Evolutionary conservation across 1,140 invertebrate species (phyloP).

Genomic region (Drosophila pachea): DNA sequence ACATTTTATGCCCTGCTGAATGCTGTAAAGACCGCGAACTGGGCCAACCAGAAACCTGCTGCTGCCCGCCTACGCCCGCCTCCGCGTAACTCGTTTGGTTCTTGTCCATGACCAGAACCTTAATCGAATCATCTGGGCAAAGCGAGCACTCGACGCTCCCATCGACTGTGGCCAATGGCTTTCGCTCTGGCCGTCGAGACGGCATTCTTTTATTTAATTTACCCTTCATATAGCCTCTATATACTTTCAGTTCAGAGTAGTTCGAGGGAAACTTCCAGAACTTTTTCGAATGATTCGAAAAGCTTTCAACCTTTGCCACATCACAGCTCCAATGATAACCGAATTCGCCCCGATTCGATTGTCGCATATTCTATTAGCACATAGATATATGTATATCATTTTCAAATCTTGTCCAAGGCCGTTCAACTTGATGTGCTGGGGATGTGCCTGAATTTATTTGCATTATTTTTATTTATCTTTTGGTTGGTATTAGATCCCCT

Average conservation of each 20-base stretch:
- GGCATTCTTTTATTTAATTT: slow-evolving; percentile 27
- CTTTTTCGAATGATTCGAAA: neutral
- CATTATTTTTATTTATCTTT: too few relatives aligned
- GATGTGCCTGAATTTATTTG: too few relatives aligned
- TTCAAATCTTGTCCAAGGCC: too few relatives aligned
- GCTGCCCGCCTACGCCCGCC: slow-evolving; percentile 15
- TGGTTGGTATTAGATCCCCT: too few relatives aligned
- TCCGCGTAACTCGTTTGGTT: slow-evolving; percentile 50
- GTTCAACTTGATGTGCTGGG: too few relatives aligned
- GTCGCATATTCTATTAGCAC: too few relatives aligned
- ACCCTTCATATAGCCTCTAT: slow-evolving; percentile 23
- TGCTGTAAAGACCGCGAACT: slow-evolving; percentile 28
- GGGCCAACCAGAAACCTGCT: slow-evolving; percentile 42
- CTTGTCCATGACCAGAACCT: slow-evolving; percentile 41
- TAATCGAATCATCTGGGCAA: slow-evolving; percentile 57
- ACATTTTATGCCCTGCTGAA: slow-evolving; percentile 29
- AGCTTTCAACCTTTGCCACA: neutral
- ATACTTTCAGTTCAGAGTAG: slow-evolving; percentile 14
- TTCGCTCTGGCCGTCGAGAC: slow-evolving; percentile 41
- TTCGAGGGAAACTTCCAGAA: slow-evolving; percentile 12
- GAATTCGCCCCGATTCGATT: too few relatives aligned
- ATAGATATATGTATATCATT: too few relatives aligned
- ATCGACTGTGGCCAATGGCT: slow-evolving; percentile 53
- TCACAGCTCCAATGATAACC: neutral
- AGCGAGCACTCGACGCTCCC: neutral